phyloP scores from a whole-genome alignment of 1,140 invertebrate genomes.

The Odontomachus brunneus region DNA sequence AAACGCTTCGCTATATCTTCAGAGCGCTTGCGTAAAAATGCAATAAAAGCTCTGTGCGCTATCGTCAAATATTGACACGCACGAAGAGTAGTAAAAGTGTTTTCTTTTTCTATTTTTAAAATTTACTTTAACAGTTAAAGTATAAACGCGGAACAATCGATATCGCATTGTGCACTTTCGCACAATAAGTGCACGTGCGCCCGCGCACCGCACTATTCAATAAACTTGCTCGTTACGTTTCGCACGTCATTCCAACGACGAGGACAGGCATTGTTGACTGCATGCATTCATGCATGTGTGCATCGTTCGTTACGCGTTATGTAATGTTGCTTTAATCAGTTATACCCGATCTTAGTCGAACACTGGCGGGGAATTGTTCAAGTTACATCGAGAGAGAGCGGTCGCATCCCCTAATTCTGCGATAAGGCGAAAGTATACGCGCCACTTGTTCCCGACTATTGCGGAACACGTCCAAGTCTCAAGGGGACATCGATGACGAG shows the following conservation, averaged over 20 bases:
- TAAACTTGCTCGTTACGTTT: constrained; percentile 45
- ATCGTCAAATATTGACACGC: too few relatives aligned
- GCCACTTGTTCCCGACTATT: not conserved
- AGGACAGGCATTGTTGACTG: constrained; percentile 58
- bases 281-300: constrained; percentile 55
- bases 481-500: not conserved
- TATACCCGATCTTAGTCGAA: constrained; percentile 2
- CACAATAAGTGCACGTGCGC: not conserved
- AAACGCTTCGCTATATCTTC: not conserved
- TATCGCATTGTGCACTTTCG: not conserved
- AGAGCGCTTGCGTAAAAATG: too few relatives aligned
- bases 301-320: constrained; percentile 44
- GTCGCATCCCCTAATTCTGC: constrained; percentile 32
- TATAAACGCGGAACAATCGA: not conserved
- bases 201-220: not conserved
- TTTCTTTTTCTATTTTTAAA: too few relatives aligned
- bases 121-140: too few relatives aligned
- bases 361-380: not conserved
- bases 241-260: constrained; percentile 40
- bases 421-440: not conserved
- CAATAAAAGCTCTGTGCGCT: too few relatives aligned
- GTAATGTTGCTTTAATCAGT: constrained; percentile 16
- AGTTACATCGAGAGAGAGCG: not conserved
- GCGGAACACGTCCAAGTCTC: constrained; percentile 2
- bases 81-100: too few relatives aligned